phyloP scores from a whole-genome alignment of 2,888 invertebrate genomes.

The Hydrotaea diabolus region DNA sequence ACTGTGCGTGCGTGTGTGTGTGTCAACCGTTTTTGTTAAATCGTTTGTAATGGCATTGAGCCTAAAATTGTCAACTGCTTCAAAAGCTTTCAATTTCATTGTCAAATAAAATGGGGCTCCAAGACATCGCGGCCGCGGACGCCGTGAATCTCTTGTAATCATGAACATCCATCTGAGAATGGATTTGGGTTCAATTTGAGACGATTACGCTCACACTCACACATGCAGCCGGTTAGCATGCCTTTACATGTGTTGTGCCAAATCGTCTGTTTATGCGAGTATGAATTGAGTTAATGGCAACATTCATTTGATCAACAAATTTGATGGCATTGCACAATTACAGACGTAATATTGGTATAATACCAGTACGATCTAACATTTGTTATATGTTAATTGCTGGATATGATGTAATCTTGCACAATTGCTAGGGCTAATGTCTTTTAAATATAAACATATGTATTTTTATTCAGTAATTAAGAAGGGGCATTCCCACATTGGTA shows the following conservation, averaged over 20 bases:
- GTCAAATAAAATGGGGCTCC: background rate
- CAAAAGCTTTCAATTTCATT: conserved; percentile 50
- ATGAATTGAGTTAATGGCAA: background rate
- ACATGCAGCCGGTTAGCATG: too few species aligned
- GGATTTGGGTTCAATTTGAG: conserved; percentile 25
- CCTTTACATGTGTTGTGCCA: background rate
- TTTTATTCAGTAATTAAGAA: too few species aligned
- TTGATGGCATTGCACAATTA: background rate
- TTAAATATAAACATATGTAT: too few species aligned
- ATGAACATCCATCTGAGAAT: conserved; percentile 21
- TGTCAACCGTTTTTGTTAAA: conserved; percentile 54
- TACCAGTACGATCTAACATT: background rate
- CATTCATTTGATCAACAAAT: background rate
- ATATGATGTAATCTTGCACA: background rate
- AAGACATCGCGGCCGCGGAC: background rate
- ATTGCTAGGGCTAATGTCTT: background rate
- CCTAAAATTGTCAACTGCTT: conserved; percentile 44
- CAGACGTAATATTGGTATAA: too few species aligned
- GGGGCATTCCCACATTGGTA: too few species aligned
- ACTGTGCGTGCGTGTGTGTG: background rate
- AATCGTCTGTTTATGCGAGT: background rate
- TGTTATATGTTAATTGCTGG: background rate
- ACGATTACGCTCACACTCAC: conserved; percentile 4
- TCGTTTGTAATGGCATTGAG: conserved; percentile 60
- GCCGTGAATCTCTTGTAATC: background rate